Conservation (phyloP, 92 coral and sea anemone genomes). For the Porites lobata region DNA sequence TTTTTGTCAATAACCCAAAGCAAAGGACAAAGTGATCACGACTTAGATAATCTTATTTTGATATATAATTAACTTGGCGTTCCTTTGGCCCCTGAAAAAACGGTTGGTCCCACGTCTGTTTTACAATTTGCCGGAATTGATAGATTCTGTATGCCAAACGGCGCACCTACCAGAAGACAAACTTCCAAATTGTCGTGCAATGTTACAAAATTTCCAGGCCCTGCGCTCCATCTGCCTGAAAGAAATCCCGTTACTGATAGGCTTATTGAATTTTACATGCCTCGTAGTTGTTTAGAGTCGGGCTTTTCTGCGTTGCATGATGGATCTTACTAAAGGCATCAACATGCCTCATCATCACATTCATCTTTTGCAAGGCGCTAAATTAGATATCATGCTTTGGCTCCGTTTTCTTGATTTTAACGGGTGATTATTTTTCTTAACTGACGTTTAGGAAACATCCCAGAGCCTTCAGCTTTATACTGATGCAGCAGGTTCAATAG, state of each 20-base stretch:
- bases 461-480: no score
- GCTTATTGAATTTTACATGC: neutral
- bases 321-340: constrained; percentile 44
- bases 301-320: constrained; percentile 49
- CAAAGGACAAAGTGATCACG: constrained; percentile 3
- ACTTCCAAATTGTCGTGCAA: constrained; percentile 6
- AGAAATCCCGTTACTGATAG: no score
- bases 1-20: constrained; percentile 33
- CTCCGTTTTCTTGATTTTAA: no score
- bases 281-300: constrained; percentile 33
- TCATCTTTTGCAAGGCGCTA: no score
- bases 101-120: constrained; percentile 27
- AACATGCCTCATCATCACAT: no score
- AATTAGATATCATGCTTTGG: no score
- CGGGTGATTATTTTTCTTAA: no score
- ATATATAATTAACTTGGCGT: constrained; percentile 8
- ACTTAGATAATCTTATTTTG: neutral
- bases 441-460: no score
- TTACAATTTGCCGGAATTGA: constrained; percentile 53
- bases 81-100: neutral
- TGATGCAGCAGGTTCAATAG: no score
- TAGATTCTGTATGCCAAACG: constrained; percentile 35
- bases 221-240: no score
- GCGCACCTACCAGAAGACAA: constrained; percentile 50
- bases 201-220: no score